Conservation (phyloP, 2,113 vertebrate genomes). For the Brachyistius frenatus region DNA sequence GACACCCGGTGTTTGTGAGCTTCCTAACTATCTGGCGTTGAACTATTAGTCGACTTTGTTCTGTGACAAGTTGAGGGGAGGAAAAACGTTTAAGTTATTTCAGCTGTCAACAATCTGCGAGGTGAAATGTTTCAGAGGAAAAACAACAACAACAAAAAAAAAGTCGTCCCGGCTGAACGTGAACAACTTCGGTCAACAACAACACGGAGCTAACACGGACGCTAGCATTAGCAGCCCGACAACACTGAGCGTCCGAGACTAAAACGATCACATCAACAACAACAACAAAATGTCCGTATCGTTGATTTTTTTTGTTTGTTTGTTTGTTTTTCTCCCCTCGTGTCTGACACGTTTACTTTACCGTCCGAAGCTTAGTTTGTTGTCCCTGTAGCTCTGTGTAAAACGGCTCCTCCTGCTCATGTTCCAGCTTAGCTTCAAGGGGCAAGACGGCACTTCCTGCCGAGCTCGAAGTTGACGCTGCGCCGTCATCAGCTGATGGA, state of each 20-base stretch:
- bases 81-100: too few relatives aligned
- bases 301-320: too few relatives aligned
- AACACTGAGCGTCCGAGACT: not conserved
- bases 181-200: slow-evolving; percentile 49
- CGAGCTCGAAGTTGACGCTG: slow-evolving; percentile 44
- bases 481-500: slow-evolving; percentile 80
- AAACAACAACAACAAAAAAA: too few relatives aligned
- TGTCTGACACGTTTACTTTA: slow-evolving; percentile 27
- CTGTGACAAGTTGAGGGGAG: not conserved
- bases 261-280: fast-evolving
- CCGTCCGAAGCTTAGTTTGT: slow-evolving; percentile 46
- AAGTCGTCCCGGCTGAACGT: not conserved
- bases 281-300: fast-evolving
- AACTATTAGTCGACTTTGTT: not conserved
- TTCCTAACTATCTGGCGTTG: not conserved
- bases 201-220: slow-evolving; percentile 46
- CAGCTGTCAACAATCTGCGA: not conserved
- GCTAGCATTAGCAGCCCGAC: slow-evolving; percentile 63
- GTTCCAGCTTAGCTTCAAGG: slow-evolving; percentile 41
- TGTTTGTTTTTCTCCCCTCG: too few relatives aligned
- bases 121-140: not conserved
- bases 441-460: slow-evolving; percentile 78
- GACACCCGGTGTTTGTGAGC: slow-evolving; percentile 4
- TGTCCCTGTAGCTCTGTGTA: not conserved
- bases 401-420: slow-evolving; percentile 58